These are phyloP conservation scores for Procambarus clarkii DNA, from an alignment of 1,140 invertebrate genomes.

Conservation along the genomic window DNA sequence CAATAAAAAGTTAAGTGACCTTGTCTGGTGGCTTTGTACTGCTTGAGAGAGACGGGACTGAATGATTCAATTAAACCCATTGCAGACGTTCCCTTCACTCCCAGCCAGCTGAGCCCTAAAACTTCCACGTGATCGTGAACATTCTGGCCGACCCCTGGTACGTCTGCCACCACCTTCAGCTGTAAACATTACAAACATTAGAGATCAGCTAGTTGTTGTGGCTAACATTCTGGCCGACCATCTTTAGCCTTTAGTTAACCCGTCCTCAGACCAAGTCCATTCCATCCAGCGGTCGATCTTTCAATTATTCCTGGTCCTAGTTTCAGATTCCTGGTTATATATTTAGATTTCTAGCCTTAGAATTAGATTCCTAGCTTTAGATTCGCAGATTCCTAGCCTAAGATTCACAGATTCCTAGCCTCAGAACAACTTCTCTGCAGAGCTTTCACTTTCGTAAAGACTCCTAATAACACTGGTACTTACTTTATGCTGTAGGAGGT, in stretches of 20 bases:
- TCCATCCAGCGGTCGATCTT: no score
- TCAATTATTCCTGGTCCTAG: no score
- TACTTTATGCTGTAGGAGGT: constrained; percentile 81
- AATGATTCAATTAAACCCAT: not conserved
- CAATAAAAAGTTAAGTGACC: not conserved
- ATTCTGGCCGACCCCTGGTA: constrained; percentile 28
- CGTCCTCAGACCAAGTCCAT: no score
- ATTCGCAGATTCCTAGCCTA: no score
- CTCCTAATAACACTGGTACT: constrained; percentile 1
- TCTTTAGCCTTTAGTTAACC: no score
- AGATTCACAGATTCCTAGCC: no score
- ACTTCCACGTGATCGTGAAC: constrained; percentile 14
- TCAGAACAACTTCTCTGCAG: not conserved
- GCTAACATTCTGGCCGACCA: no score
- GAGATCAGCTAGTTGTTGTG: not conserved
- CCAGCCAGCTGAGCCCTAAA: not conserved
- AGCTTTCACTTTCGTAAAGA: not conserved
- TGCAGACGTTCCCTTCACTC: not conserved
- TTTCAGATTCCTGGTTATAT: no score
- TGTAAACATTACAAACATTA: not conserved
- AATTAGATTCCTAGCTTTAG: no score
- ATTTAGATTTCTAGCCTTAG: no score
- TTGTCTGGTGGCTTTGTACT: not conserved
- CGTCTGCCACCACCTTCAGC: constrained; percentile 3
- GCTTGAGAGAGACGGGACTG: not conserved